These are phyloP conservation scores for Drosophila leontia DNA, from an alignment of 1,140 invertebrate species.

Conservation along the genomic window DNA sequence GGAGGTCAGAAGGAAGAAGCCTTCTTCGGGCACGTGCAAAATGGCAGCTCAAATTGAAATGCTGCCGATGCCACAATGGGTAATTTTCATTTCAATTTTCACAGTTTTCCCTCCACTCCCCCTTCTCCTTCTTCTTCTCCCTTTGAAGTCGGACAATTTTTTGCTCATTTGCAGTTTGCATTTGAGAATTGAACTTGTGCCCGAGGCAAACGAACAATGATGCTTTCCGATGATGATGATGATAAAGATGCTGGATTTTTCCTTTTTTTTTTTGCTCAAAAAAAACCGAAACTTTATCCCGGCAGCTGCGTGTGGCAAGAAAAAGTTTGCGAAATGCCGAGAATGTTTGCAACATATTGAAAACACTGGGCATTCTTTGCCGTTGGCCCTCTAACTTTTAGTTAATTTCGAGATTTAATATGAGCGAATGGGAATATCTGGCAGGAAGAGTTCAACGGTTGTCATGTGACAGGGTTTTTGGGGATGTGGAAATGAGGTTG, in stretches of 20 bases:
- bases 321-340: constrained; percentile 63
- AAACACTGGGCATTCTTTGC: constrained; percentile 68
- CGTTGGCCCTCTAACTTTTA: constrained; percentile 27
- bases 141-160: constrained; percentile 49
- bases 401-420: constrained; percentile 31
- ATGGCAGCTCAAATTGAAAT: constrained; percentile 77
- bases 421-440: not conserved
- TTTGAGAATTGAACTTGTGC: constrained; percentile 66
- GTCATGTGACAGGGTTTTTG: not conserved
- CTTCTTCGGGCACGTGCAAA: constrained; percentile 72
- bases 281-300: constrained; percentile 61
- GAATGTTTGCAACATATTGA: constrained; percentile 77
- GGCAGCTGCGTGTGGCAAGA: constrained; percentile 68
- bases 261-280: constrained; percentile 10
- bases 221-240: constrained; percentile 37
- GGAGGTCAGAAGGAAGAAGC: constrained; percentile 10
- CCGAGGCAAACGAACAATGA: constrained; percentile 40
- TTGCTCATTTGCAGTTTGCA: constrained; percentile 77
- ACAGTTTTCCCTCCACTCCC: constrained; percentile 56
- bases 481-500: not conserved
- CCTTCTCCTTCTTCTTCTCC: not conserved
- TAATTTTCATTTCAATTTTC: constrained; percentile 85
- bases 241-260: constrained; percentile 40
- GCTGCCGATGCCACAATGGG: constrained; percentile 80
- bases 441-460: constrained; percentile 3